Conservation (phyloP, 2,888 invertebrate species). For the Sinelater perroti region DNA sequence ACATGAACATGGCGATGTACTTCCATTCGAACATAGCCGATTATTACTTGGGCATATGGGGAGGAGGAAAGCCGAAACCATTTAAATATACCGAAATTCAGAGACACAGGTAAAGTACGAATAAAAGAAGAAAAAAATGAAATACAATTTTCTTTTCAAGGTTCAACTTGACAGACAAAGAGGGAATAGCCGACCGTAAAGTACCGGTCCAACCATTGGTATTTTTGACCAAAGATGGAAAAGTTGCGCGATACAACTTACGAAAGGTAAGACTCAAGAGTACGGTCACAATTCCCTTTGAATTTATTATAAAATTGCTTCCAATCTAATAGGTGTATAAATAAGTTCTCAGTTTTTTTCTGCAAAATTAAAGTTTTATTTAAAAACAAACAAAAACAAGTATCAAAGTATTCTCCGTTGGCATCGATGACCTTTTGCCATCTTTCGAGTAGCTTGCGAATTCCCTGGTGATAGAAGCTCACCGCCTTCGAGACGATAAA, state of each 20-base stretch:
- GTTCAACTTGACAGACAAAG: constrained; percentile 86
- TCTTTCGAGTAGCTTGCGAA: no score
- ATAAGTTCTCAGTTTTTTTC: no score
- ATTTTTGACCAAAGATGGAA: constrained; percentile 90
- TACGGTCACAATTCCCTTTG: no score
- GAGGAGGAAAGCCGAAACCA: constrained; percentile 92
- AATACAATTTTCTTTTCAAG: no score
- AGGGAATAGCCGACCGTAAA: constrained; percentile 91
- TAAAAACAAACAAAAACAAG: no score
- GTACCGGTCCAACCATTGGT: constrained; percentile 94
- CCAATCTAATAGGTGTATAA: no score
- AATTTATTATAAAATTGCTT: no score
- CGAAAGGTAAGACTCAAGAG: constrained; percentile 77
- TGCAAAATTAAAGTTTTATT: no score
- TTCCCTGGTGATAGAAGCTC: no score
- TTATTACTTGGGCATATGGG: constrained; percentile 97
- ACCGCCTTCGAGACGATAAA: no score
- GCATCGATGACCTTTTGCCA: no score
- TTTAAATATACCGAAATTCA: constrained; percentile 98
- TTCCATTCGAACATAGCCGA: constrained; percentile 98
- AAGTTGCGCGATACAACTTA: constrained; percentile 89
- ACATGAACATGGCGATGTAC: constrained; percentile 95
- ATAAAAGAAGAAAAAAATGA: constrained; percentile 16
- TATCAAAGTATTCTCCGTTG: no score
- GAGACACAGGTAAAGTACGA: constrained; percentile 72